Percentiles rank a stretch among this genome's conserved stretches.
Evolutionary conservation across 2,797 vertebrate genomes (phyloP).

Genomic region (Eospalax fontanierii): DNA sequence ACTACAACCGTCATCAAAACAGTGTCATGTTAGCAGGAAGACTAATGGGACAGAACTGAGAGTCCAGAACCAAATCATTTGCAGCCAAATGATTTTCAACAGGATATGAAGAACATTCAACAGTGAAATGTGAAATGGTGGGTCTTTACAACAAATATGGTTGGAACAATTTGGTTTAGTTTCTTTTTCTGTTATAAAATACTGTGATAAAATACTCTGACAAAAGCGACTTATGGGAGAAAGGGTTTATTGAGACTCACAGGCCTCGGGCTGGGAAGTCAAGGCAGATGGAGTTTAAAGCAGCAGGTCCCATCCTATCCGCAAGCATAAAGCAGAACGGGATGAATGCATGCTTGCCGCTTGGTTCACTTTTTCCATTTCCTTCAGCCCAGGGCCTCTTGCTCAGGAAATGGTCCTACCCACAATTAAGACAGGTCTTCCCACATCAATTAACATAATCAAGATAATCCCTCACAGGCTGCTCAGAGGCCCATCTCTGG

Average conservation of each 20-base stretch:
- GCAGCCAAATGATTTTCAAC: not conserved
- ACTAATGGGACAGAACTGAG: not conserved
- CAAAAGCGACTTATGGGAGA: not conserved
- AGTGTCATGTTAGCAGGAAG: not conserved
- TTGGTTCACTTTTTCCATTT: not conserved
- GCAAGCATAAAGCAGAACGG: not conserved
- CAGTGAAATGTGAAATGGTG: not conserved
- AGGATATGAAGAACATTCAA: too few species aligned
- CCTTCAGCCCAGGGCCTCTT: too few species aligned
- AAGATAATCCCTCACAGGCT: not conserved
- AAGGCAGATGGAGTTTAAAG: not conserved
- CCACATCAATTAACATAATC: too few species aligned
- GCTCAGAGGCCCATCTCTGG: not conserved
- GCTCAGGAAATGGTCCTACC: too few species aligned
- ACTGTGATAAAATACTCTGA: not conserved
- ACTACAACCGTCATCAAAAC: not conserved
- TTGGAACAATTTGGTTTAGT: not conserved
- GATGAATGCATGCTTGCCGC: not conserved
- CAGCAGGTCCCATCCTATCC: not conserved
- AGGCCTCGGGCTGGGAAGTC: not conserved
- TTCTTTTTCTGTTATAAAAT: not conserved
- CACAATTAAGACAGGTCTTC: too few species aligned
- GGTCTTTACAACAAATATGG: slow-evolving; percentile 4
- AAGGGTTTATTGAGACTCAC: not conserved
- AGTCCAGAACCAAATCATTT: slow-evolving; percentile 3